Conservation (phyloP, 2,888 invertebrate species). For the Folsomia manolachei region DNA sequence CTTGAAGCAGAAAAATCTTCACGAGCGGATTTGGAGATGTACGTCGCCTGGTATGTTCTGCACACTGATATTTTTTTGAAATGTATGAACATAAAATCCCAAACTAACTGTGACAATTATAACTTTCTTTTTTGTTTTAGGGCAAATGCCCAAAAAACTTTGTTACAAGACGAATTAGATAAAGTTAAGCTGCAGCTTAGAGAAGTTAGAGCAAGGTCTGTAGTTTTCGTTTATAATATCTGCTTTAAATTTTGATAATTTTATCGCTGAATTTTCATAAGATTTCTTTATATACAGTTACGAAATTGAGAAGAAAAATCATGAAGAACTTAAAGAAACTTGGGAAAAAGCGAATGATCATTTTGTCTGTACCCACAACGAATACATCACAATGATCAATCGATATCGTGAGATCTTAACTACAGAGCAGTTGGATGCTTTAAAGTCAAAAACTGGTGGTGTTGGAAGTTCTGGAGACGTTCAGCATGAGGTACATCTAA, state of each 20-base stretch:
- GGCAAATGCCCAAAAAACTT: slow-evolving; percentile 57
- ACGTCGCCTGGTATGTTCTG: too few species aligned
- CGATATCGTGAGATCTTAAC: slow-evolving; percentile 56
- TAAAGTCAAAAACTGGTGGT: neutral
- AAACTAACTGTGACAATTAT: too few species aligned
- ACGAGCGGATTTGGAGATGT: slow-evolving; percentile 58
- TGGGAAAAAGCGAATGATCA: slow-evolving; percentile 59
- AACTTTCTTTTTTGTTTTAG: too few species aligned
- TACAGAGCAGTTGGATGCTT: slow-evolving; percentile 55
- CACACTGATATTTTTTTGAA: too few species aligned
- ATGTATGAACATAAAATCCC: too few species aligned
- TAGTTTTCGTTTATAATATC: too few species aligned
- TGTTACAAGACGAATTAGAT: slow-evolving; percentile 56
- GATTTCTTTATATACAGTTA: slow-evolving; percentile 52
- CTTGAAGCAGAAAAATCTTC: slow-evolving; percentile 57
- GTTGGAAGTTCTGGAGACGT: neutral
- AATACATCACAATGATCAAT: slow-evolving; percentile 56
- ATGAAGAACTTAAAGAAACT: slow-evolving; percentile 56
- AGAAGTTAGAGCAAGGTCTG: slow-evolving; percentile 28
- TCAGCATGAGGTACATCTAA: too few species aligned
- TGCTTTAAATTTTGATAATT: neutral
- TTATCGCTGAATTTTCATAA: neutral
- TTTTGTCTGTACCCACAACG: slow-evolving; percentile 57
- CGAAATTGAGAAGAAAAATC: slow-evolving; percentile 56
- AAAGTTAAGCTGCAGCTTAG: slow-evolving; percentile 52